phyloP scores from a whole-genome alignment of 2,888 invertebrate species.

The Phyto melanocephala region DNA sequence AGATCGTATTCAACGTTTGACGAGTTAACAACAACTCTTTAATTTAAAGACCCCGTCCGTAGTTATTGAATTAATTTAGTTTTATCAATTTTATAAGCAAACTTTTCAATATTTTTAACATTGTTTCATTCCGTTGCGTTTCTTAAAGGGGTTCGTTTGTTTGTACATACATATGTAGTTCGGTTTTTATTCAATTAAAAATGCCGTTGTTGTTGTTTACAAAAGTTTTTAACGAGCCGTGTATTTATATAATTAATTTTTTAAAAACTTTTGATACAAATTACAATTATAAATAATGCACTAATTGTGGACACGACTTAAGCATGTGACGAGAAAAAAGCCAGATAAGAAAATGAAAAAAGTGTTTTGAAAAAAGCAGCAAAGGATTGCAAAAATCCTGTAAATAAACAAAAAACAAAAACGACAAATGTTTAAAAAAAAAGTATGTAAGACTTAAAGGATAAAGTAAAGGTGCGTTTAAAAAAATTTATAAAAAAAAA shows the following conservation, averaged over 20 bases:
- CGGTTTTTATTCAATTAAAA: constrained; percentile 13
- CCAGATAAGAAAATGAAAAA: constrained; percentile 32
- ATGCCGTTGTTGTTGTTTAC: constrained; percentile 21
- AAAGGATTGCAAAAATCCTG: neutral
- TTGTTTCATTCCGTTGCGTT: constrained; percentile 16
- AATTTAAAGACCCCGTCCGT: neutral
- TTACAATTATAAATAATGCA: constrained; percentile 8
- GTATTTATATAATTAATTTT: constrained; percentile 22
- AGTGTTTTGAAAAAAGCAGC: neutral
- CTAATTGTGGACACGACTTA: constrained; percentile 27
- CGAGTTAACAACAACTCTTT: constrained; percentile 57
- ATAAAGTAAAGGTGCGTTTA: too few species aligned
- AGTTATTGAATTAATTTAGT: neutral
- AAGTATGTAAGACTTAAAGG: too few species aligned
- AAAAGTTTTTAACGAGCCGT: neutral
- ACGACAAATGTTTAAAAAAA: too few species aligned
- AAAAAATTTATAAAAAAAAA: too few species aligned
- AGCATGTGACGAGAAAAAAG: constrained; percentile 4
- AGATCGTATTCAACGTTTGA: constrained; percentile 62
- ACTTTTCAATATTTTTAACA: constrained; percentile 23
- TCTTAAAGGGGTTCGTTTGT: neutral
- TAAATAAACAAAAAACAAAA: neutral
- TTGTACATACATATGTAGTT: neutral
- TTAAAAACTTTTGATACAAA: neutral
- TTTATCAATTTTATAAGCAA: neutral